Percentiles rank a stretch among this genome's conserved stretches.
Evolutionary conservation across 2,113 vertebrate species (phyloP).

Genomic region (Felis catus): DNA sequence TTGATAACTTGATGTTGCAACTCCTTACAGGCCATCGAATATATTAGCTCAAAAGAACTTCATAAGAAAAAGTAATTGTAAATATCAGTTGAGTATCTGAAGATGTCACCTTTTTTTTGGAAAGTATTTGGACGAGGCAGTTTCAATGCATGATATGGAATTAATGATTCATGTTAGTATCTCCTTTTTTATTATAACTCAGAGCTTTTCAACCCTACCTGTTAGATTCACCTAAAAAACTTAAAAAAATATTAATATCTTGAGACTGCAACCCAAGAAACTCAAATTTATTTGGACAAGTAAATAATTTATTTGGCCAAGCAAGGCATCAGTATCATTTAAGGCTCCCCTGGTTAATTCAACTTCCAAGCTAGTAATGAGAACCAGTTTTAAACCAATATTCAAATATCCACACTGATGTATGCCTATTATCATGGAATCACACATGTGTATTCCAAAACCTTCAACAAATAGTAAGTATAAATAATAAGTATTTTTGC

Average conservation of each 20-base stretch:
- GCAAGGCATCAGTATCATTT: background rate
- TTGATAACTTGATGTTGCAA: constrained; percentile 76
- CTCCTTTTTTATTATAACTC: background rate
- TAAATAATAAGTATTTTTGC: background rate
- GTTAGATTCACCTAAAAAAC: background rate
- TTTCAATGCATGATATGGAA: background rate
- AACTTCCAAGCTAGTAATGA: background rate
- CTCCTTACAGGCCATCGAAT: constrained; percentile 66
- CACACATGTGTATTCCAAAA: background rate
- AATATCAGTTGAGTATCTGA: constrained; percentile 1
- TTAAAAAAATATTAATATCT: background rate
- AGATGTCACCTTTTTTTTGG: background rate
- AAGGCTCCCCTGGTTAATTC: background rate
- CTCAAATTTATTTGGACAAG: background rate
- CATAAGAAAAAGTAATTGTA: constrained; percentile 39
- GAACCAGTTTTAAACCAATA: background rate
- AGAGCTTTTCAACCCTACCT: background rate
- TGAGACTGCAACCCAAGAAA: background rate
- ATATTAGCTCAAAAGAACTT: constrained; percentile 56
- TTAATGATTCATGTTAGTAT: background rate
- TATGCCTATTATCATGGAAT: background rate
- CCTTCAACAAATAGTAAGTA: background rate
- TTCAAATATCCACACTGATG: background rate
- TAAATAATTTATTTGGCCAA: background rate
- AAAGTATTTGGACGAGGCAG: background rate